Conservation (phyloP, 2,797 vertebrate genomes). For the Acipenser oxyrinchus region DNA sequence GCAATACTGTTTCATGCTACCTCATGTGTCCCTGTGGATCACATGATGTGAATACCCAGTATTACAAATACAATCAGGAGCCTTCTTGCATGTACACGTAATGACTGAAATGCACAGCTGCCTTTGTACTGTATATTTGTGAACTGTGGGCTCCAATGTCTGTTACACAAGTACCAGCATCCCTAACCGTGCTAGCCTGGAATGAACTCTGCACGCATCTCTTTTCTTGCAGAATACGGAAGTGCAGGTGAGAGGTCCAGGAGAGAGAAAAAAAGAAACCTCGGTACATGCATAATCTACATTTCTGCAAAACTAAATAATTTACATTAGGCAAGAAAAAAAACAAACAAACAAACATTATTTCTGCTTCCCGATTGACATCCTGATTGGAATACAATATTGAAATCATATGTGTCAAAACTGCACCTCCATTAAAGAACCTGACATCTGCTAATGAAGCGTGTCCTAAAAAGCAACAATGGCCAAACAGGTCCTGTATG, state of each 20-base stretch:
- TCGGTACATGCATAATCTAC: slow-evolving; percentile 72
- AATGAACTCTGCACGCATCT: slow-evolving; percentile 70
- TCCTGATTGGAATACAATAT: not conserved
- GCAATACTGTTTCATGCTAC: too few species aligned
- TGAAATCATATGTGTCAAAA: not conserved
- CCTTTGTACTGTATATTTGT: too few species aligned
- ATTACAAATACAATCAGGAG: not conserved
- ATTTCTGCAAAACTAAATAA: slow-evolving; percentile 37
- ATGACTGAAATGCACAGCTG: not conserved
- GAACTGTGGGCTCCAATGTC: too few species aligned
- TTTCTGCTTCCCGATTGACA: not conserved
- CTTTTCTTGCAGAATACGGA: slow-evolving; percentile 77
- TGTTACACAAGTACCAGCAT: too few species aligned
- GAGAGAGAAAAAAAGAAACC: slow-evolving; percentile 75
- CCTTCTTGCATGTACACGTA: not conserved
- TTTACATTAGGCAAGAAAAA: not conserved
- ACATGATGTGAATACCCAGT: not conserved
- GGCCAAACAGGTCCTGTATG: slow-evolving; percentile 28
- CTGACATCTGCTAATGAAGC: not conserved
- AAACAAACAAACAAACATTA: not conserved
- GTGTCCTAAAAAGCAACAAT: slow-evolving; percentile 15
- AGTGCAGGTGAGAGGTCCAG: slow-evolving; percentile 76
- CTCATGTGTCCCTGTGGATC: too few species aligned
- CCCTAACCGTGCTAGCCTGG: slow-evolving; percentile 62
- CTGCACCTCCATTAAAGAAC: not conserved